Evolutionary conservation across 2,797 vertebrate genomes (phyloP).

Genomic region (Danio tinwini): DNA sequence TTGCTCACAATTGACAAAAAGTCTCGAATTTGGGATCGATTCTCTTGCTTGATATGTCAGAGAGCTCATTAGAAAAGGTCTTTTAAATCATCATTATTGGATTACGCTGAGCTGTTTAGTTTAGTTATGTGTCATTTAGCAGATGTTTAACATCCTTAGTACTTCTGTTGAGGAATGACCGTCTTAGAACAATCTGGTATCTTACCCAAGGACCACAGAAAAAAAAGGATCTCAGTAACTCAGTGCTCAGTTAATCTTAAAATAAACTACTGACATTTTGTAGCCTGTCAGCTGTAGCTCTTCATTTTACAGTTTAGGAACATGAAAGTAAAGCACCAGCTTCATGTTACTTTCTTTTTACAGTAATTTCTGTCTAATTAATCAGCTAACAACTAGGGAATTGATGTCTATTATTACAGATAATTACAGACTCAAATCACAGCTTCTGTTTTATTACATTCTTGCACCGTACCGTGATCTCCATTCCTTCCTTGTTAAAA

Average conservation of each 20-base stretch:
- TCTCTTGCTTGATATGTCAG: background rate
- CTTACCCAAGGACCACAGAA: background rate
- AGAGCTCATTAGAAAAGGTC: background rate
- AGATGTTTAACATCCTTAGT: background rate
- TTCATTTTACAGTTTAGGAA: background rate
- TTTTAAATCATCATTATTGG: background rate
- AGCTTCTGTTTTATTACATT: constrained; percentile 28
- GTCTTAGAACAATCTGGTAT: background rate
- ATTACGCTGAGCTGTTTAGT: background rate
- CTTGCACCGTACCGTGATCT: background rate
- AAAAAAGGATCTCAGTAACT: background rate
- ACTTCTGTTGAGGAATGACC: background rate
- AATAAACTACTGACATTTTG: constrained; percentile 2
- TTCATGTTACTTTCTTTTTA: background rate
- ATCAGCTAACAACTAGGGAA: constrained; percentile 20
- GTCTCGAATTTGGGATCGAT: background rate
- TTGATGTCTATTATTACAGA: constrained; percentile 30
- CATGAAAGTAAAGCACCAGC: background rate
- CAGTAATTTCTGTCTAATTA: constrained; percentile 16
- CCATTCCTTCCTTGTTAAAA: background rate
- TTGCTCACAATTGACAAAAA: background rate
- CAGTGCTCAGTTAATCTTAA: background rate
- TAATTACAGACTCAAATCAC: constrained; percentile 25
- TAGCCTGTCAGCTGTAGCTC: background rate
- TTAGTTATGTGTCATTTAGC: constrained; percentile 4